Base-by-base conservation (phyloP, 2,888 invertebrate species). In the Ichneumoninae sp. region DNA sequence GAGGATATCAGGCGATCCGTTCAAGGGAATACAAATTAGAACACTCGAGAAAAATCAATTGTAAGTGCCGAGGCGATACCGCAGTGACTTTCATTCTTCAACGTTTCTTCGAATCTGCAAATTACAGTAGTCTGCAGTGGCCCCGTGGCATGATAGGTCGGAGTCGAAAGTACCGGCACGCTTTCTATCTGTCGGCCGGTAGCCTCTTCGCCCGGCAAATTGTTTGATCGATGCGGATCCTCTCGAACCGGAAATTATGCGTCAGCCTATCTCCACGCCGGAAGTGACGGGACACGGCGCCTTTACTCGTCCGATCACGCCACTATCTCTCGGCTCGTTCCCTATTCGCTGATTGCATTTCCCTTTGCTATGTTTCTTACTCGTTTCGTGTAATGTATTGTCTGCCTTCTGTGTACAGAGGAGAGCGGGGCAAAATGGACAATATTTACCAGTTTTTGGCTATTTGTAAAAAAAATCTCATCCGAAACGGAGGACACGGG, bases 191-290 rank as follows among this genome's bases (percentile, higher is more conserved):
- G 81, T 84, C 77, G 83, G 72, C 22, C 80, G 71, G 83, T 84
- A 85, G 84, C 81, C 88, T 86, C 87, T 85, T 87, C 85, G 81
- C 68, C 68, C 44, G 50, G 60, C 62, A 69, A 69, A 91, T 86
- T 93, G 93, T 93, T 93, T 93, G 93, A 93, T 93, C 93, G 93
- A 93, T 93, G 85, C 81, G 92, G 91, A 92, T 93, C 90, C 89
- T 88, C 89, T 91, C 87, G 89, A 85, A 89, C 91, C 92, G 93
- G 93, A 93, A 93, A 93, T 93, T 93, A 93, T 92, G 93, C 93
- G 93, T 93, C 93, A 92, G 92, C 90, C 92, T 91, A 92, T 93
- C 92, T 90, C 86, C 89, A 89, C 89, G 89, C 87, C 90, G 91
- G 90, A 92, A 93, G 91, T 90, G 90, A 91, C 91, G 90, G 89